A percentile compares a stretch with the other conserved stretches of the same genome.
These are phyloP conservation scores for Toxostoma redivivum DNA, from an alignment of 2,113 vertebrate species.

Conservation along the genomic window DNA sequence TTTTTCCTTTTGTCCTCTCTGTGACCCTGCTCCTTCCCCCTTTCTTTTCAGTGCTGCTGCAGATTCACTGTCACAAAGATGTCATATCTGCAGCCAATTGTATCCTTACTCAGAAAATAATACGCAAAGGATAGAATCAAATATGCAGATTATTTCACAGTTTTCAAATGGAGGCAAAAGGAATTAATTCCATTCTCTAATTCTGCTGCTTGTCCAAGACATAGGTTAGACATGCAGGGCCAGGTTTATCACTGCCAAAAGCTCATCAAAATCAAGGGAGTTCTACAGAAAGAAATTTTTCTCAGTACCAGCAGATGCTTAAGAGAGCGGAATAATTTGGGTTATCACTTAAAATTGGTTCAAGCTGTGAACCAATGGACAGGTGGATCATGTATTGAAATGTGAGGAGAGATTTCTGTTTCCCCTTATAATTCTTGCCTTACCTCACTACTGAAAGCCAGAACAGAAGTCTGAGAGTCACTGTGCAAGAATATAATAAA, in stretches of 20 bases:
- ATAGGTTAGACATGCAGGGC: not conserved
- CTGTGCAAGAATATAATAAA: not conserved
- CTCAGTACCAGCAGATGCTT: not conserved
- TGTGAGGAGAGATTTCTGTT: not conserved
- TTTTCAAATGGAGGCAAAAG: not conserved
- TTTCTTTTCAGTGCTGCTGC: conserved; percentile 19
- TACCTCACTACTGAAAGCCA: not conserved
- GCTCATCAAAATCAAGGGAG: not conserved
- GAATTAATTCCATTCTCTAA: not conserved
- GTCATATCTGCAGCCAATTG: conserved; percentile 1
- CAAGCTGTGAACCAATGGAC: rapidly evolving
- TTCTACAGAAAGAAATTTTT: not conserved
- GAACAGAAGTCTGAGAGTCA: not conserved
- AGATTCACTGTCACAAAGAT: conserved; percentile 32
- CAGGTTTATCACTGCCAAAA: not conserved
- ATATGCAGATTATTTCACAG: not conserved
- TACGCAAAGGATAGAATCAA: not conserved
- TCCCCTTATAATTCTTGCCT: not conserved
- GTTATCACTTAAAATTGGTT: not conserved
- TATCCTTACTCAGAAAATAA: not conserved
- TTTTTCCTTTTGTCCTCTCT: conserved; percentile 64
- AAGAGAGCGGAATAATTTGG: not conserved
- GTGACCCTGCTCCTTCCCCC: conserved; percentile 52
- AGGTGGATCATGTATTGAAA: not conserved
- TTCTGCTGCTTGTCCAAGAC: not conserved